Evolutionary conservation across 1,140 invertebrate genomes (phyloP).

Genomic region (Cyrtorhinus lividipennis): DNA sequence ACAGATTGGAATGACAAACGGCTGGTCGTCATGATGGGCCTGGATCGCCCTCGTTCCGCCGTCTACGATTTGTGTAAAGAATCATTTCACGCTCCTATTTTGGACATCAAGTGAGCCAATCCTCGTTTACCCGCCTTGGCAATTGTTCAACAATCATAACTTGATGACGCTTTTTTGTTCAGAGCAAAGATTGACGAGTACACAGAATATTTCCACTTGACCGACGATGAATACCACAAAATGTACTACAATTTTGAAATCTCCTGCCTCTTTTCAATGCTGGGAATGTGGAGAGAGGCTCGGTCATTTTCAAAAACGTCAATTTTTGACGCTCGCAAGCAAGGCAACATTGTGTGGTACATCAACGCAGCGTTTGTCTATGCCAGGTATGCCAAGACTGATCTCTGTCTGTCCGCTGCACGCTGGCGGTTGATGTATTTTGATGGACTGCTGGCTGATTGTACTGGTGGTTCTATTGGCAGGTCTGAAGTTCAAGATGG

Average conservation of each 20-base stretch:
- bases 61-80: neutral
- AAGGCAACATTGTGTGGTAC: neutral
- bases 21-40: neutral
- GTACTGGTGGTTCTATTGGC: neutral
- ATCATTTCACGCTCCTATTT: neutral
- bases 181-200: neutral
- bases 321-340: neutral
- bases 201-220: neutral
- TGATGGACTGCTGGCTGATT: no score
- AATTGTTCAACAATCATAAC: no score
- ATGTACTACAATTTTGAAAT: slow-evolving; percentile 6
- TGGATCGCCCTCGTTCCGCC: neutral
- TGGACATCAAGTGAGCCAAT: neutral
- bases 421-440: no score
- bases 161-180: no score
- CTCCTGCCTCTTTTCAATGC: neutral
- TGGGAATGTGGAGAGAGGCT: neutral
- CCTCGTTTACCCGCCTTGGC: no score
- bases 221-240: neutral
- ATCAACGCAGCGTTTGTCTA: neutral
- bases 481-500: slow-evolving; percentile 6
- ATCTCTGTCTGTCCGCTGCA: no score
- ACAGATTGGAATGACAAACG: neutral
- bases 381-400: no score
- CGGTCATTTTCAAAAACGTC: neutral